Conservation (phyloP, 2,888 invertebrate genomes). For the Morpho helenor region DNA sequence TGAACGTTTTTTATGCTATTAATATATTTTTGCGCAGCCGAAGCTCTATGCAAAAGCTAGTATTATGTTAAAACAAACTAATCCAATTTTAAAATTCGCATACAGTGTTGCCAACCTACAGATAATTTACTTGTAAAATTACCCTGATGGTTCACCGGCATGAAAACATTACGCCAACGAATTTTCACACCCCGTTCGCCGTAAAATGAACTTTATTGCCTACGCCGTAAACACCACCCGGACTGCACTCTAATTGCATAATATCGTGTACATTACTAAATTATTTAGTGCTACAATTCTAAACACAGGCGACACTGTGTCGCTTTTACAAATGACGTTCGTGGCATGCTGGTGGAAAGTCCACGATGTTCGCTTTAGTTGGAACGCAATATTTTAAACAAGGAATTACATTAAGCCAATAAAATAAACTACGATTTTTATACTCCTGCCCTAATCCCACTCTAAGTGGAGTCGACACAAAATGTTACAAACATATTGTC, state of each 20-base stretch:
- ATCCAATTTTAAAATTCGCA: slow-evolving; percentile 8
- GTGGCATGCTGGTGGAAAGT: slow-evolving; percentile 13
- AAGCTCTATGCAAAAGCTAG: not conserved
- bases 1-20: not conserved
- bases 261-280: slow-evolving; percentile 17
- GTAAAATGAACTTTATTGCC: slow-evolving; percentile 27
- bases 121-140: slow-evolving; percentile 16
- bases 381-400: not conserved
- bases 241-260: slow-evolving; percentile 18
- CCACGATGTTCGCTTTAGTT: slow-evolving; percentile 1
- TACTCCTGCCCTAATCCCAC: too few relatives aligned
- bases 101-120: slow-evolving; percentile 6
- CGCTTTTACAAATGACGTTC: slow-evolving; percentile 7
- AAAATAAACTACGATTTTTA: too few relatives aligned
- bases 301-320: slow-evolving; percentile 16
- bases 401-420: too few relatives aligned
- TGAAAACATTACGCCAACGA: slow-evolving; percentile 17
- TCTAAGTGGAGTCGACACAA: too few relatives aligned
- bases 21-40: not conserved
- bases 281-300: slow-evolving; percentile 12
- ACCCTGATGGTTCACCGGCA: slow-evolving; percentile 18
- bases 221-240: slow-evolving; percentile 15
- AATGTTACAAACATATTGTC: too few relatives aligned
- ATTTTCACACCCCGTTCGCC: slow-evolving; percentile 9
- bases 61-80: not conserved